Percentiles rank a stretch among this genome's conserved stretches.
These are phyloP conservation scores for Melitaea cinxia DNA, from an alignment of 1,140 invertebrate genomes.

Conservation along the genomic window DNA sequence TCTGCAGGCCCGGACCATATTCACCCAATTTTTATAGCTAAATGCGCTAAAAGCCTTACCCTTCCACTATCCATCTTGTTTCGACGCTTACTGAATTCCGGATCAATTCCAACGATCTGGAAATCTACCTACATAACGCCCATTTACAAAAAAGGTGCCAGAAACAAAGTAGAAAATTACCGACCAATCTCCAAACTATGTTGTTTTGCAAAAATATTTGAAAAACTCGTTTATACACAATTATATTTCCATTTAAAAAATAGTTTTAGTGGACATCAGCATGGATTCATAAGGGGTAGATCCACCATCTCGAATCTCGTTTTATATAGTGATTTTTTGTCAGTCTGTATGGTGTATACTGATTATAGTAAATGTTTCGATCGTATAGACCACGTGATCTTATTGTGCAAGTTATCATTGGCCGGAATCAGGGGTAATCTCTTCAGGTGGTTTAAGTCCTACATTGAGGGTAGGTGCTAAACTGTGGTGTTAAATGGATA, in stretches of 20 bases:
- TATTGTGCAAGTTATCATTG: neutral
- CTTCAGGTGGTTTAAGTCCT: neutral
- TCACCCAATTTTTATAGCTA: conserved; percentile 33
- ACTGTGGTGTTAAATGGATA: conserved; percentile 37
- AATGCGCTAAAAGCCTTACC: conserved; percentile 34
- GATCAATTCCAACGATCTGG: conserved; percentile 41
- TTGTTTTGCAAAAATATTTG: conserved; percentile 42
- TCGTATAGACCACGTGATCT: conserved; percentile 10
- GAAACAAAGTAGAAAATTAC: conserved; percentile 37
- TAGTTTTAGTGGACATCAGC: conserved; percentile 30
- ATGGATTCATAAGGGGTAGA: conserved; percentile 32
- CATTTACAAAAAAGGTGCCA: conserved; percentile 38
- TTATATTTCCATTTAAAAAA: conserved; percentile 23
- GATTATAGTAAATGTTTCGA: conserved; percentile 30
- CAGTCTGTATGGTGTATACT: conserved; percentile 11
- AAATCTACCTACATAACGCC: conserved; percentile 43
- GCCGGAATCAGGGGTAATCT: conserved; percentile 33
- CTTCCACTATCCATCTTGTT: conserved; percentile 37
- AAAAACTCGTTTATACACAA: conserved; percentile 34
- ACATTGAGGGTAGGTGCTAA: conserved; percentile 28
- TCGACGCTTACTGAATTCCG: conserved; percentile 29
- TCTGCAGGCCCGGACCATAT: conserved; percentile 34
- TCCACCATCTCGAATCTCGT: conserved; percentile 27
- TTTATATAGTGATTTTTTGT: conserved; percentile 14
- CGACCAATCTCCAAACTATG: conserved; percentile 40